Percentiles rank a stretch among this genome's conserved stretches.
These are phyloP conservation scores for Microtus oregoni DNA, from an alignment of 2,113 vertebrate species.

Conservation along the genomic window DNA sequence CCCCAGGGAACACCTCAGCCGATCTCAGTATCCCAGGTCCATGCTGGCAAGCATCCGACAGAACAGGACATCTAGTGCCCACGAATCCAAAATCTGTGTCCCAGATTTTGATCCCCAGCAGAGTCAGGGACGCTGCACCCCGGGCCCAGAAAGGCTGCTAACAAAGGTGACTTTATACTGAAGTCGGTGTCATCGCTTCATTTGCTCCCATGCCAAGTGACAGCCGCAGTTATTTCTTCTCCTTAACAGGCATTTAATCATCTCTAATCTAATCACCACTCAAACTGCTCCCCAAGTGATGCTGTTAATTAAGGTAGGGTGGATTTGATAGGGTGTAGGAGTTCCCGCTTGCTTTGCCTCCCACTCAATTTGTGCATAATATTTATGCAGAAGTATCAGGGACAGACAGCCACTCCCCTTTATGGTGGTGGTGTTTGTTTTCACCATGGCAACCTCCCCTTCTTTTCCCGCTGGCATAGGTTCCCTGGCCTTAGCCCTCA, in stretches of 20 bases:
- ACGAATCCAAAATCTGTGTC: background rate
- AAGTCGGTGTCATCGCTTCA: constrained; percentile 77
- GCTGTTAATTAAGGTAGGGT: constrained; percentile 83
- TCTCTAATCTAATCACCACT: constrained; percentile 87
- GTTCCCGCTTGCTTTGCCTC: background rate
- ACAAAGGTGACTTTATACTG: constrained; percentile 56
- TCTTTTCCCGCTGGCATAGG: background rate
- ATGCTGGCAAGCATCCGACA: background rate
- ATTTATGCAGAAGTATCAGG: background rate
- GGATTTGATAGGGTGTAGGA: constrained; percentile 70
- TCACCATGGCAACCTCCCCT: background rate
- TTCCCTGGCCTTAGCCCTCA: background rate
- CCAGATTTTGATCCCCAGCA: background rate
- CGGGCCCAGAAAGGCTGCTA: background rate
- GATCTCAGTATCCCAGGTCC: background rate
- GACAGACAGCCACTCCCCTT: background rate
- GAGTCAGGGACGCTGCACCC: background rate
- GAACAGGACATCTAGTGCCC: background rate
- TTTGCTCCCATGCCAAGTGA: constrained; percentile 76
- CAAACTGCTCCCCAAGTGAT: constrained; percentile 72
- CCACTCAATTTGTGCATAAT: background rate
- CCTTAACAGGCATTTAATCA: constrained; percentile 86
- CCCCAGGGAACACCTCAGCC: background rate
- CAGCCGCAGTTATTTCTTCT: constrained; percentile 84
- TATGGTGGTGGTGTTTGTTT: background rate